A percentile compares a stretch with the other conserved stretches of the same genome.
phyloP scores from a whole-genome alignment of 2,797 vertebrate species.

The Sebastes matsubarae region DNA sequence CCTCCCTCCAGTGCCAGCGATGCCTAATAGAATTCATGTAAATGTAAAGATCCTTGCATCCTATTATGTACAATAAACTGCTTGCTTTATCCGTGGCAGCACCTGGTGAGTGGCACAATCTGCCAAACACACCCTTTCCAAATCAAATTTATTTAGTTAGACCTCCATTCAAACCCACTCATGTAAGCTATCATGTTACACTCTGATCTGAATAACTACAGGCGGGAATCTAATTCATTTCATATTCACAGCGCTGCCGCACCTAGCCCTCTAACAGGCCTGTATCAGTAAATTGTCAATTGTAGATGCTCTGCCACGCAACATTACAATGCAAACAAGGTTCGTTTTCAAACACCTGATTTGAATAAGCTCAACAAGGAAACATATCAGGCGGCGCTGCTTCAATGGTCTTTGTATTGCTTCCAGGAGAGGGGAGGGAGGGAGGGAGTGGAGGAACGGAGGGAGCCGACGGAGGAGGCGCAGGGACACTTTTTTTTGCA shows the following conservation, averaged over 20 bases:
- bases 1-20: slow-evolving; percentile 49
- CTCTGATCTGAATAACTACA: slow-evolving; percentile 85
- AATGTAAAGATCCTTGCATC: slow-evolving; percentile 83
- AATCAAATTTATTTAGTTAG: slow-evolving; percentile 89
- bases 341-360: slow-evolving; percentile 88
- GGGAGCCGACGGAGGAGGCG: slow-evolving; percentile 46
- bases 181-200: slow-evolving; percentile 87
- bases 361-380: slow-evolving; percentile 86
- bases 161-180: slow-evolving; percentile 82
- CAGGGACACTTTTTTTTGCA: slow-evolving; percentile 66
- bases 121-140: slow-evolving; percentile 82
- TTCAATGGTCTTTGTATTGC: slow-evolving; percentile 77
- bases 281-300: slow-evolving; percentile 87
- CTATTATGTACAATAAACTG: slow-evolving; percentile 85
- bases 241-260: slow-evolving; percentile 66
- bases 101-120: slow-evolving; percentile 80
- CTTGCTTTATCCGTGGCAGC: slow-evolving; percentile 82
- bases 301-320: slow-evolving; percentile 71
- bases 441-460: slow-evolving; percentile 6
- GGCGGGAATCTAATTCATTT: slow-evolving; percentile 82
- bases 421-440: slow-evolving; percentile 58
- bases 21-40: slow-evolving; percentile 83
- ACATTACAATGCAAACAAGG: slow-evolving; percentile 89
- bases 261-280: slow-evolving; percentile 70
- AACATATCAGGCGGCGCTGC: slow-evolving; percentile 73